A percentile compares a stretch with the other conserved stretches of the same genome.
Conservation (phyloP, 2,888 invertebrate species). For the Coremacera marginata region DNA sequence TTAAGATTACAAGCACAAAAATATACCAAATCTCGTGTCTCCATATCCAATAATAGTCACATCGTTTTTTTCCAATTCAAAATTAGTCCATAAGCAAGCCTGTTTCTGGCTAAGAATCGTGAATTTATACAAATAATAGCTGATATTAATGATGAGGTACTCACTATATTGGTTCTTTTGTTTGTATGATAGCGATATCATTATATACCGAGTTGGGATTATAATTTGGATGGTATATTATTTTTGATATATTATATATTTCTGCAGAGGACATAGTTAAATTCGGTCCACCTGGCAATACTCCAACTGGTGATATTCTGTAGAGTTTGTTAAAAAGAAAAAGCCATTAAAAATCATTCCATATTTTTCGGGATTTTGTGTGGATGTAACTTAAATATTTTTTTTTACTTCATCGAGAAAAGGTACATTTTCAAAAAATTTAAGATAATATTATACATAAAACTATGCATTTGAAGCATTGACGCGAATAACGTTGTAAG, state of each 20-base stretch:
- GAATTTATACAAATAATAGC: too few species aligned
- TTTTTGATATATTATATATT: neutral
- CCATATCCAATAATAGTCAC: constrained; percentile 42
- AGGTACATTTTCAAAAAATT: too few species aligned
- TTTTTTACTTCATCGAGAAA: too few species aligned
- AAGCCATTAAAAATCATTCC: too few species aligned
- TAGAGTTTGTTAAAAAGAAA: too few species aligned
- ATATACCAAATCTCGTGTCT: constrained; percentile 34
- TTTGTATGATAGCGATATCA: constrained; percentile 40
- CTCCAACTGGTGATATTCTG: neutral
- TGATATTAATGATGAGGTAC: neutral
- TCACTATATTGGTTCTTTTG: neutral
- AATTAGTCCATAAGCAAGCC: neutral
- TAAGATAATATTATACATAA: too few species aligned
- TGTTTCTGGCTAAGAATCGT: too few species aligned
- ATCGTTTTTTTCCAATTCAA: constrained; percentile 11
- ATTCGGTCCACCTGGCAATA: neutral
- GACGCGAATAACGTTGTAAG: too few species aligned
- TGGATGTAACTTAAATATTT: too few species aligned
- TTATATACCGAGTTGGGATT: constrained; percentile 19
- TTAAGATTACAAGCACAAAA: too few species aligned
- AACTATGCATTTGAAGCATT: too few species aligned
- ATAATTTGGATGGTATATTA: constrained; percentile 33
- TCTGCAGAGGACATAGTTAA: neutral
- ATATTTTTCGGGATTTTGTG: too few species aligned